Evolutionary conservation across 2,797 vertebrate species (phyloP).

Genomic region (Sylvia borin): DNA sequence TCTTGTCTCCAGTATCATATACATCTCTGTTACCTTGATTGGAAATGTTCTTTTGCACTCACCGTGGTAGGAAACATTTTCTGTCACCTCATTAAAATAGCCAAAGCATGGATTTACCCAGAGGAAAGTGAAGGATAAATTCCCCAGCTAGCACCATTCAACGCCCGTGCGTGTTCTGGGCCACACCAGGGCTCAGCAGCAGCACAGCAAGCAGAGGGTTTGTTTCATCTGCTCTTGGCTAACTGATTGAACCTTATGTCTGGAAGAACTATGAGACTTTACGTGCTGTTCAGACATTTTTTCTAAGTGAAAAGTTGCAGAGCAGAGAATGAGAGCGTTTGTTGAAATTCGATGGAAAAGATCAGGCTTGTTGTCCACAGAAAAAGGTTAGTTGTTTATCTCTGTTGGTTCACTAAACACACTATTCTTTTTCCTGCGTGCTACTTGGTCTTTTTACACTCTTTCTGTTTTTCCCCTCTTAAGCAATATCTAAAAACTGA

Average conservation of each 20-base stretch:
- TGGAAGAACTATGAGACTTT: neutral
- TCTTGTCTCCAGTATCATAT: neutral
- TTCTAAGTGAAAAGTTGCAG: neutral
- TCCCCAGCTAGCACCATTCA: neutral
- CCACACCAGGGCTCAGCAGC: neutral
- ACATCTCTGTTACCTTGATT: neutral
- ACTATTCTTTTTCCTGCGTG: neutral
- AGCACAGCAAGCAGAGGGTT: accelerated
- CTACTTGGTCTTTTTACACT: neutral
- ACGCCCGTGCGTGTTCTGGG: neutral
- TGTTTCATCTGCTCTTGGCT: neutral
- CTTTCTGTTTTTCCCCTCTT: neutral
- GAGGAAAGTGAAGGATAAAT: neutral
- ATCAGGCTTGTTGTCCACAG: neutral
- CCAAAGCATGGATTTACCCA: neutral
- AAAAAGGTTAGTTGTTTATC: neutral
- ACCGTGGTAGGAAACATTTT: neutral
- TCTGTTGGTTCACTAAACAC: neutral
- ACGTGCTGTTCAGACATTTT: neutral
- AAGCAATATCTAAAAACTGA: neutral
- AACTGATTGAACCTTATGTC: neutral
- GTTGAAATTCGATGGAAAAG: neutral
- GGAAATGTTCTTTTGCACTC: neutral
- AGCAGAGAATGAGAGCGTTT: neutral
- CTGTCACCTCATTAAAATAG: neutral